Evolutionary conservation across 2,797 vertebrate genomes (phyloP), one percentile per base, ranked within the genome.

Genomic region (Cossypha heuglini): DNA sequence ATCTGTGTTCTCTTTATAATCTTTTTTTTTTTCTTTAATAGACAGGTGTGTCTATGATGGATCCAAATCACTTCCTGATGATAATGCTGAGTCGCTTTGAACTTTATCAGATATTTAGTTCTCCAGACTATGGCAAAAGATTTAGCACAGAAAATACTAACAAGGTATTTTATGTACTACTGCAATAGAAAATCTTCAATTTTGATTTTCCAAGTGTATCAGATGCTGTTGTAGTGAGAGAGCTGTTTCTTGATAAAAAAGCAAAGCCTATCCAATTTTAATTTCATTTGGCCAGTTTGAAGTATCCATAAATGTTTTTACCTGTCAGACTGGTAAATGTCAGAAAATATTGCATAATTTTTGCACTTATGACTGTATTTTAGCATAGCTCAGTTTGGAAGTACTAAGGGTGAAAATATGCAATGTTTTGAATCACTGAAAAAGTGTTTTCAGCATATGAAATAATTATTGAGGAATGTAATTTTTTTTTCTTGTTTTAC

Each of bases 11-110:
- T 49, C 7, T 67, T 92, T 45, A 10, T 93, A 46, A 96, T 93
- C 1, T 35, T 21, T 74, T 87, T 74, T 87, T 40, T 55, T 94
- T 55, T 91, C 57, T 90, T 86, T 93, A 96, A 97, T 93, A 99
- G 99, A 99, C 98, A 21, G 99, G 99, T 91, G 99, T 99, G 6
- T 99, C 99, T 76, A 99, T 99, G 99, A 99, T 99, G 99, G 99
- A 99, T 97, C 99, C 99, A 83, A 99, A 99, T 94, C 99, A 99
- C 96, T 99, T 99, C 97, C 97, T 99, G 96, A 99, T 99, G 99
- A 99, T 99, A 67, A 98, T 99, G 81, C 97, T 99, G 62, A 99
- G 98, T 96, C 99, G 99, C 54, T 99, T 99, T 86, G 99, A 99
- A 93, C 98, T 99, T 35, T 99, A 99, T 92, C 99, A 99, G 95